Evolutionary conservation across 2,113 vertebrate species (phyloP), one percentile per base, ranked within the genome.

Genomic region (Cygnus atratus): DNA sequence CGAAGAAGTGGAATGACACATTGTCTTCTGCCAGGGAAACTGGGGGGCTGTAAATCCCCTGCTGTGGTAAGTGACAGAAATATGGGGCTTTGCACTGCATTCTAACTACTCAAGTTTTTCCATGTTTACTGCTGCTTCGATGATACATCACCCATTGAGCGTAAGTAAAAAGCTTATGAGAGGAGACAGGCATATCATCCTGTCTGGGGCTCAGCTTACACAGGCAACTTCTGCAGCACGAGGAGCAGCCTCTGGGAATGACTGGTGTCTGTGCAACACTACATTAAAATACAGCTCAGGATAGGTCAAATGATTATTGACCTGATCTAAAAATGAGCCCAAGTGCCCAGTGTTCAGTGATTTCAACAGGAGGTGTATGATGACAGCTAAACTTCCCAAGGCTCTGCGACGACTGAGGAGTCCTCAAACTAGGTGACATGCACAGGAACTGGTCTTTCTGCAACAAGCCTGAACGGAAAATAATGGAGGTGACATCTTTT

Each of bases 121-220:
- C 84, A 8, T 48, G 73, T 83, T 90, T 78, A 87, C 88, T 90
- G 87, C 87, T 95, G 90, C 88, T 95, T 57, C 89, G 41, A 18
- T 13, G 83, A 70, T 37, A 37, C 54, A 26, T 37, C 81, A 93
- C 50, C 80, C 88, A 79, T 1, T 16, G 62, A 81, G 87, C 75
- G 93, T 11, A 74, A 95, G 71, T 72, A 94, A 94, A 94, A 95
- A 63, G 94, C 95, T 97, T 87, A 96, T 58, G 77, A 87, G 90
- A 97, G 63, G 93, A 95, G 94, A 95, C 93, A 96, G 85, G 86
- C 94, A 25, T 44, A 78, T 92, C 92, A 94, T 92, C 94, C 95
- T 68, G 93, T 90, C 92, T 95, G 96, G 39, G 68, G 79, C 76
- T 62, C 89, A 48, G 92, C 93, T 95, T 94, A 91, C 83, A 39